A percentile compares a stretch with the other conserved stretches of the same genome.
Conservation (phyloP, 2,797 vertebrate genomes). For the Calcarius lapponicus region DNA sequence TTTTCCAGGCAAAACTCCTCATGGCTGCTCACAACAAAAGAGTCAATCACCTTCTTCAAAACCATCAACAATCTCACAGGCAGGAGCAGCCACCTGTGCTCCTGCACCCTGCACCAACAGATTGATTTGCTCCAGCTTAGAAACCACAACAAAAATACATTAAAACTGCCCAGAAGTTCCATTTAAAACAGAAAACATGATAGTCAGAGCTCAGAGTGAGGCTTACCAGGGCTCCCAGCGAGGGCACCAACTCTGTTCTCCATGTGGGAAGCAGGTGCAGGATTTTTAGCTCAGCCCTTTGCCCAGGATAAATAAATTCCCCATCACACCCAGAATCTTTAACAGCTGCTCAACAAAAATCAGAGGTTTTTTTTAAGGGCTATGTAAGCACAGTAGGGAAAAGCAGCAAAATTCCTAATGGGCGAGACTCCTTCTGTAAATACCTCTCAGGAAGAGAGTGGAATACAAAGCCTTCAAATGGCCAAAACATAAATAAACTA, state of each 20-base stretch:
- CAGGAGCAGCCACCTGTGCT: neutral
- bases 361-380: neutral
- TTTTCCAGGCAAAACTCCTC: neutral
- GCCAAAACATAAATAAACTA: neutral
- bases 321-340: neutral
- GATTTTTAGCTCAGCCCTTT: neutral
- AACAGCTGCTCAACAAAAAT: neutral
- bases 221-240: accelerated
- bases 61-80: neutral
- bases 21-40: neutral
- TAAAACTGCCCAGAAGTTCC: neutral
- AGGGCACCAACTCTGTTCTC: neutral
- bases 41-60: neutral
- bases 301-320: neutral
- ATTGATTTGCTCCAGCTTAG: neutral
- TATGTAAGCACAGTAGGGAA: neutral
- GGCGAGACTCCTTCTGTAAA: neutral
- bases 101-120: neutral
- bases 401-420: neutral
- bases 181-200: accelerated
- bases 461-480: neutral
- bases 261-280: accelerated
- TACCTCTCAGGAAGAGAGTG: neutral
- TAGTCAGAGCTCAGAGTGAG: neutral
- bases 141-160: neutral